Percentiles rank a stretch among this genome's conserved stretches.
Conservation (phyloP, 2,797 vertebrate species). For the Melanotaenia nigrans region DNA sequence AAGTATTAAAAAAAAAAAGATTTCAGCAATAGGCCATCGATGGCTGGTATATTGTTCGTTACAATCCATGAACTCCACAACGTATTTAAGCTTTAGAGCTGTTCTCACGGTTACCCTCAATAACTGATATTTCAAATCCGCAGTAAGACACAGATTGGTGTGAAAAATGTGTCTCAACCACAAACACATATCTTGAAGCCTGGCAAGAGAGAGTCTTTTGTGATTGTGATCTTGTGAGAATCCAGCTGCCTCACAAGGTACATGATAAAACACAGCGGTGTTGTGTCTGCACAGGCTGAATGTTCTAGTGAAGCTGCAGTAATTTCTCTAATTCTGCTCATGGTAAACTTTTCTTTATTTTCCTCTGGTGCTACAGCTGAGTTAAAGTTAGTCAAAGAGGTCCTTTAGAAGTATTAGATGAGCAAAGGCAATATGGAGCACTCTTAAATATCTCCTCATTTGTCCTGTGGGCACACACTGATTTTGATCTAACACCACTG, state of each 20-base stretch:
- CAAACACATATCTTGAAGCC: not conserved
- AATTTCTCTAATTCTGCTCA: not conserved
- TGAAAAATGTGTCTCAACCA: not conserved
- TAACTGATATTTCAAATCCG: not conserved
- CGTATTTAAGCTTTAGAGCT: not conserved
- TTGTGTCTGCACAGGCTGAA: not conserved
- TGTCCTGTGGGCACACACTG: not conserved
- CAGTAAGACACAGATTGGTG: not conserved
- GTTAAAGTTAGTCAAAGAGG: not conserved
- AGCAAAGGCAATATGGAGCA: not conserved
- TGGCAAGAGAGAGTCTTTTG: not conserved
- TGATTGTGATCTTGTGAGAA: slow-evolving; percentile 21
- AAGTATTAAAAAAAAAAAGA: too few relatives aligned
- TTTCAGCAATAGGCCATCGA: not conserved
- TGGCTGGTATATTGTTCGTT: not conserved
- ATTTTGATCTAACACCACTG: not conserved
- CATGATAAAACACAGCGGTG: not conserved
- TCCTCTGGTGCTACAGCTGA: not conserved
- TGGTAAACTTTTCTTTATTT: not conserved
- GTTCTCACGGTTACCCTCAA: not conserved
- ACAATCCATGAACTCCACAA: not conserved
- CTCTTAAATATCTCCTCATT: not conserved
- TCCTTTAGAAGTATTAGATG: not conserved
- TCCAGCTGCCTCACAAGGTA: slow-evolving; percentile 1
- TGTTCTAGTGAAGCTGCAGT: not conserved